Base-by-base conservation (phyloP, 2,797 vertebrate genomes). In the Discoglossus pictus region DNA sequence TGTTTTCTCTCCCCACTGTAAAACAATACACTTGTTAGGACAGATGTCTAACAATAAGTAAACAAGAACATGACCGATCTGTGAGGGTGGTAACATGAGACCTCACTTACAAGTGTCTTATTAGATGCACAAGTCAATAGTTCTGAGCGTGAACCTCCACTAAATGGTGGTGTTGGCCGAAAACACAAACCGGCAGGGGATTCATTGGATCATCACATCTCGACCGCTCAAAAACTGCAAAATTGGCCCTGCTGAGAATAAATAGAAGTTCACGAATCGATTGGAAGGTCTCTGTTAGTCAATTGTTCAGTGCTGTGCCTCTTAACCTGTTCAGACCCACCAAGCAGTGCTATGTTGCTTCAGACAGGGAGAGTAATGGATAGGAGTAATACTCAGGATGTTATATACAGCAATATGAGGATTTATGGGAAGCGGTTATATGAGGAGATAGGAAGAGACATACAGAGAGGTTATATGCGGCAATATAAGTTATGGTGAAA, bases 221-320 rank as follows among this genome's bases (percentile, higher is more conserved):
- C 21, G 15, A 54, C 38, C 44, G 43, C 34, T 55, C 23, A 40
- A 43, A 61, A 40, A 44, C 15, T 61, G 50, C 67, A 70, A 70
- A 61, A 70, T 61, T 63, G 67, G 64, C 59, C 47, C 6, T 27
- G 50, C 31, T 54, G 40, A 62, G 44, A 69, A 55, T 69, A 39
- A 61, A 54, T 36, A 36, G 23, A 60, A 54, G 47, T 53, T 55
- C 13, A 56, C 16, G 56, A 54, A 62, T 62, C 42, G 21, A 55
- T 62, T 42, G 23, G 18, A 63, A 70, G 42, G 51, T 43, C 18
- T 35, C 10, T 43, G 46, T 34, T 51, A 60, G 36, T 25, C 46
- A 55, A 47, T 62, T 35, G 31, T 69, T 47, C 50, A 43, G 17
- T 68, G 20, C 1, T 53, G 27, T 43, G 12, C 43, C 50, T 46